Evolutionary conservation across 2,797 vertebrate genomes (phyloP).

Genomic region (Gymnothorax reevesii): DNA sequence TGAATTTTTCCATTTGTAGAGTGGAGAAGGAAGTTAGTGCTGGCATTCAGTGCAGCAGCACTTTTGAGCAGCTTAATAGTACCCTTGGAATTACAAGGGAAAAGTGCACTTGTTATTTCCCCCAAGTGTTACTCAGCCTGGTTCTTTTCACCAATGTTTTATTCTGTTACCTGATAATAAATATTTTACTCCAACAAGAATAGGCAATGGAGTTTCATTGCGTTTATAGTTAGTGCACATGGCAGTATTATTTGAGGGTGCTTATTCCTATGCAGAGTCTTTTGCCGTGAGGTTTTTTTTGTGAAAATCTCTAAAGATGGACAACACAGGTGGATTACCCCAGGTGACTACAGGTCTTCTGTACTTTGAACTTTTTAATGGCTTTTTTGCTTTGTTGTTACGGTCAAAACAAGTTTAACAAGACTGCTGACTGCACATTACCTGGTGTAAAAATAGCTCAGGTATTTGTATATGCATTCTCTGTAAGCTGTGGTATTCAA

Average conservation of each 20-base stretch:
- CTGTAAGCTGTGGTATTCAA: slow-evolving; percentile 24
- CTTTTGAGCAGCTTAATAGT: neutral
- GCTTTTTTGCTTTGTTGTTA: neutral
- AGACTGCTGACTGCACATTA: neutral
- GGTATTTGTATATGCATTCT: neutral
- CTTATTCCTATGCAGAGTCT: neutral
- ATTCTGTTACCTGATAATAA: neutral
- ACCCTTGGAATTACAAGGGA: neutral
- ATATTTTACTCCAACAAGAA: neutral
- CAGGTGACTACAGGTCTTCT: neutral
- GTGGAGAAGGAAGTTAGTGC: neutral
- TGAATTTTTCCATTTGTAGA: neutral
- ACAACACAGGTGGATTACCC: neutral
- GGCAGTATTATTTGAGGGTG: neutral
- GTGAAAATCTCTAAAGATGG: neutral
- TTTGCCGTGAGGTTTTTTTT: neutral
- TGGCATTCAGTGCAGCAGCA: neutral
- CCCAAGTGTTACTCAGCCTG: neutral
- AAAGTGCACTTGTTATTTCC: neutral
- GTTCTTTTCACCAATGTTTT: neutral
- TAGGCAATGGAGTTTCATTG: neutral
- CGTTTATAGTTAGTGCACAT: neutral
- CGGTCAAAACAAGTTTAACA: neutral
- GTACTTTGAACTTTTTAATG: neutral
- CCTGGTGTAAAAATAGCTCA: neutral